Conservation (phyloP, 2,113 vertebrate genomes). For the Platysternon megacephalum region DNA sequence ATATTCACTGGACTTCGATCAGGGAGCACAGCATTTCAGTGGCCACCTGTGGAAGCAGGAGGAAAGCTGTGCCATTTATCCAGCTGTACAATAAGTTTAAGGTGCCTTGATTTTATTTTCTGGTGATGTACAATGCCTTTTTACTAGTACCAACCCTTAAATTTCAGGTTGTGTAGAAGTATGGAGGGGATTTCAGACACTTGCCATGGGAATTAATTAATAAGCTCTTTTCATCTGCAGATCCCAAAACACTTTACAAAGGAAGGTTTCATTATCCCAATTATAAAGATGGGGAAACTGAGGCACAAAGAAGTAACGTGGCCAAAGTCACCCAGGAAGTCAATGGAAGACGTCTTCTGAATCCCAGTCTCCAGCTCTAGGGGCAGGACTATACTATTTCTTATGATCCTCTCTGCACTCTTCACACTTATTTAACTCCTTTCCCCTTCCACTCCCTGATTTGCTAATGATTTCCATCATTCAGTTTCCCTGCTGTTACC, state of each 20-base stretch:
- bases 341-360: background rate
- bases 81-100: slow-evolving; percentile 2
- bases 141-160: background rate
- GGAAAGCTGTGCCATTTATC: slow-evolving; percentile 29
- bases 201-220: no score
- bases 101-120: slow-evolving; percentile 1
- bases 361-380: background rate
- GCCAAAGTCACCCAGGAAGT: background rate
- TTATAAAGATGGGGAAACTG: background rate
- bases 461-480: background rate
- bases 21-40: slow-evolving; percentile 41
- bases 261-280: background rate
- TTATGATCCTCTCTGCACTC: background rate
- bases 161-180: background rate
- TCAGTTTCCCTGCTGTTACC: background rate
- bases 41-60: slow-evolving; percentile 3
- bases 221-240: background rate
- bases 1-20: slow-evolving; percentile 14
- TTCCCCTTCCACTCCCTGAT: background rate
- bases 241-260: background rate
- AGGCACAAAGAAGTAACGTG: no score
- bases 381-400: background rate
- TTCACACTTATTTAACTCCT: background rate
- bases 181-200: no score
- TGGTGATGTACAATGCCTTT: background rate